These are phyloP conservation scores for Lacerta viridis DNA, from an alignment of 2,797 vertebrate species.

Conservation along the genomic window DNA sequence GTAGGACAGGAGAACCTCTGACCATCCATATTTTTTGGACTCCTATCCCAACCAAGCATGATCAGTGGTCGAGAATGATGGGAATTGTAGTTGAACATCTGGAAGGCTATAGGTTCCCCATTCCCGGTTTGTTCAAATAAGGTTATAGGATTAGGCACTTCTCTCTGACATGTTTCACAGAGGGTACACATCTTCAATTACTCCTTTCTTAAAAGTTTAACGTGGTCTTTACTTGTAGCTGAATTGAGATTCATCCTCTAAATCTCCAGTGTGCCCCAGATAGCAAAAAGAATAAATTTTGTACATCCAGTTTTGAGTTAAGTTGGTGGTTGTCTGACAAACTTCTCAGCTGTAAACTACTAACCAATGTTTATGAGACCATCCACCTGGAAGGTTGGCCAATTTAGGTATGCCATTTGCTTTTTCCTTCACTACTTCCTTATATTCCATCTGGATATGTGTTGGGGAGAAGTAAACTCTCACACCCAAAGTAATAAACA, in stretches of 20 bases:
- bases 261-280: neutral
- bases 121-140: neutral
- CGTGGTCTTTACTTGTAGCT: neutral
- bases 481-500: too few relatives aligned
- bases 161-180: neutral
- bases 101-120: neutral
- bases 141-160: neutral
- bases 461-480: too few relatives aligned
- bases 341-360: neutral
- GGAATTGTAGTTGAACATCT: neutral
- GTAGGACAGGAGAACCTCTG: neutral
- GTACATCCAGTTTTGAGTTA: neutral
- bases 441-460: too few relatives aligned
- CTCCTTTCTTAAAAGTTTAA: neutral
- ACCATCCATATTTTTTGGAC: neutral
- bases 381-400: neutral
- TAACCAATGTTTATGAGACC: neutral
- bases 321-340: neutral
- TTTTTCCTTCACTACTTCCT: neutral
- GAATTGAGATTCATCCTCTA: neutral
- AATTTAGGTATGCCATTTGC: neutral
- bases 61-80: neutral
- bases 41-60: neutral
- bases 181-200: neutral
- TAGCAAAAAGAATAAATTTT: neutral